Evolutionary conservation across 2,888 invertebrate species (phyloP).

Genomic region (Lithodes maja): DNA sequence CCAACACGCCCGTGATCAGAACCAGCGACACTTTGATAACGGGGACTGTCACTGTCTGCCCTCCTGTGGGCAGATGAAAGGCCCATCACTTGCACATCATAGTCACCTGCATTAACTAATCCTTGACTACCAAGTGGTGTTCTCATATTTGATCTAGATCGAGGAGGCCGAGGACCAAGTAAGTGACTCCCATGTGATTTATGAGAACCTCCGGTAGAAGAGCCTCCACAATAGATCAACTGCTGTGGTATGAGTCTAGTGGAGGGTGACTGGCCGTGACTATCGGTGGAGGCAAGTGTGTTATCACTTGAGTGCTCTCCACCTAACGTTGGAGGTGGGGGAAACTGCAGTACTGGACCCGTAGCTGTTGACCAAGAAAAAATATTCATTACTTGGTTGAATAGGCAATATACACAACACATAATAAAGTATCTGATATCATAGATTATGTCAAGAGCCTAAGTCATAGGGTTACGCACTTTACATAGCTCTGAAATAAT

Average conservation of each 20-base stretch:
- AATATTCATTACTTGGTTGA: not conserved
- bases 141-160: conserved; percentile 6
- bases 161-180: conserved; percentile 51
- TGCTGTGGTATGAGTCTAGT: conserved; percentile 61
- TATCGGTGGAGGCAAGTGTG: conserved; percentile 60
- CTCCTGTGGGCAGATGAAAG: conserved; percentile 12
- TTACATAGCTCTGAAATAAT: no score
- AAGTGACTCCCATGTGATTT: conserved; percentile 59
- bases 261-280: conserved; percentile 48
- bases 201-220: conserved; percentile 61
- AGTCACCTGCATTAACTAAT: conserved; percentile 20
- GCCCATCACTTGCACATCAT: conserved; percentile 46
- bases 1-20: conserved; percentile 21
- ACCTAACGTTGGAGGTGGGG: conserved; percentile 53
- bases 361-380: not conserved
- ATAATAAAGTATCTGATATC: not conserved
- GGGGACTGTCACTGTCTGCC: conserved; percentile 37
- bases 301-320: conserved; percentile 56
- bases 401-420: not conserved
- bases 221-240: conserved; percentile 59
- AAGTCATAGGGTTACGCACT: no score
- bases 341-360: conserved; percentile 66
- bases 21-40: conserved; percentile 34
- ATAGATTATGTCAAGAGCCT: no score
- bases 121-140: not conserved